Base-by-base conservation (phyloP, 2,888 invertebrate genomes). In the Thereva unica region DNA sequence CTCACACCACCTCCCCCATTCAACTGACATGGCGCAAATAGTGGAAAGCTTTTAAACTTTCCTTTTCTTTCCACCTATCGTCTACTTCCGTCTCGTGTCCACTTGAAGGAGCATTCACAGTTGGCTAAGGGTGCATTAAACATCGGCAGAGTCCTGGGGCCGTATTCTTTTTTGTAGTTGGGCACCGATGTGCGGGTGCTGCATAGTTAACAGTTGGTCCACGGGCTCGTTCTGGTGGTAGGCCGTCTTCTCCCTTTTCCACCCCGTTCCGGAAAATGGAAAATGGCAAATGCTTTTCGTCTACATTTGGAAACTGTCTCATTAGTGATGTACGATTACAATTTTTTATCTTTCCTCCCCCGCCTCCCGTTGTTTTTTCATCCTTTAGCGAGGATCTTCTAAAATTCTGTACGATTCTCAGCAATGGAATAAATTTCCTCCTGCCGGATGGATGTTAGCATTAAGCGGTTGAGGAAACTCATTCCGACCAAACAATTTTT, bases 261-360 rank as follows among this genome's bases (percentile, higher is more conserved):
- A 49, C 49, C 47, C 9, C 23, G 37, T 7, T 23, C 7, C 7
- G 49, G 9, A 10, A 49, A 10, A 40, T 49, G 12, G 59, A 23
- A 49, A 59, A 23, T 34, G 49, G 49, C 10, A 37, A 42, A 45
- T 44, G 10, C 49, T 38, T 49, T 34, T 38, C 34, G 35, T 42
- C 52, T 49, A 50, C 42, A 41, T 50, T 63, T 63, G 10, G 42
- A 52, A 63, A 42, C 52, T 63, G 63, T 63, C 52, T 63, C 63
- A 63, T 63, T 63, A 63, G 63, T 63, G 63, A 63, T 63, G 63
- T 63, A 63, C 52, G 63, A 63, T 63, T 52, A 42, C 52, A 63
- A 52, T 63, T 42, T 63, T 63, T 63, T 52, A 52, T 12, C 52
- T 41, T 59, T 45, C 37, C 50, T 35, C 37, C 10, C 12, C 40